These are phyloP conservation scores for Hesperophylax magnus DNA, from an alignment of 1,140 invertebrate genomes.

Conservation along the genomic window DNA sequence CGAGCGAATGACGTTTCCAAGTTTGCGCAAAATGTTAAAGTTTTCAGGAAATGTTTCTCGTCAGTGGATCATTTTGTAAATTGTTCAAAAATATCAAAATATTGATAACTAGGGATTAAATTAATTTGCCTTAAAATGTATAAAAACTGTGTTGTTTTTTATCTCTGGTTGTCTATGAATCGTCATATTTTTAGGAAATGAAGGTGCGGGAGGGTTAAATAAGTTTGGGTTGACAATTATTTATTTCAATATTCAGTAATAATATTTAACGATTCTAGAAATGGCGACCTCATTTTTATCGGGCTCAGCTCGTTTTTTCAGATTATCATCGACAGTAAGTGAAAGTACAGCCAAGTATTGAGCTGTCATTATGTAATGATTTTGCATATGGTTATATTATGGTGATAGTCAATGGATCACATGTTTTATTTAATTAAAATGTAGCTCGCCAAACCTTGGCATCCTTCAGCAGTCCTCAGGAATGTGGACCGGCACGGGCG, in stretches of 20 bases:
- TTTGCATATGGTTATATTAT: slow-evolving; percentile 50
- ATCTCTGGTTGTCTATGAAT: slow-evolving; percentile 26
- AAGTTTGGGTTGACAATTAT: slow-evolving; percentile 33
- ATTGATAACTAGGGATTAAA: too few relatives aligned
- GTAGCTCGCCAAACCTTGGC: slow-evolving; percentile 33
- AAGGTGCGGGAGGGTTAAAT: slow-evolving; percentile 41
- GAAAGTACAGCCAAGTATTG: not conserved
- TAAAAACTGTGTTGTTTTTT: too few relatives aligned
- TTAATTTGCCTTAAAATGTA: too few relatives aligned
- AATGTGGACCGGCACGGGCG: slow-evolving; percentile 28
- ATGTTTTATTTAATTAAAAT: slow-evolving; percentile 32
- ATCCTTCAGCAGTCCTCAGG: slow-evolving; percentile 17
- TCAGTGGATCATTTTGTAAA: too few relatives aligned
- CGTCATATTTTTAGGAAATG: slow-evolving; percentile 40
- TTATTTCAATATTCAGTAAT: slow-evolving; percentile 23
- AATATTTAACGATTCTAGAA: slow-evolving; percentile 1
- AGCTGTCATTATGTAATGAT: slow-evolving; percentile 51
- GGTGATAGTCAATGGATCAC: slow-evolving; percentile 31
- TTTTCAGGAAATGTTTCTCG: too few relatives aligned
- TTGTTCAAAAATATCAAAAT: too few relatives aligned
- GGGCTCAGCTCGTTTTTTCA: slow-evolving; percentile 39
- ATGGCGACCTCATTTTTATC: slow-evolving; percentile 46
- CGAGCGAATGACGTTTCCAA: too few relatives aligned
- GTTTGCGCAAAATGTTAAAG: too few relatives aligned
- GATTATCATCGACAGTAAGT: slow-evolving; percentile 39